Evolutionary conservation across 1,140 invertebrate species (phyloP).

Genomic region (Sitobion miscanthi): DNA sequence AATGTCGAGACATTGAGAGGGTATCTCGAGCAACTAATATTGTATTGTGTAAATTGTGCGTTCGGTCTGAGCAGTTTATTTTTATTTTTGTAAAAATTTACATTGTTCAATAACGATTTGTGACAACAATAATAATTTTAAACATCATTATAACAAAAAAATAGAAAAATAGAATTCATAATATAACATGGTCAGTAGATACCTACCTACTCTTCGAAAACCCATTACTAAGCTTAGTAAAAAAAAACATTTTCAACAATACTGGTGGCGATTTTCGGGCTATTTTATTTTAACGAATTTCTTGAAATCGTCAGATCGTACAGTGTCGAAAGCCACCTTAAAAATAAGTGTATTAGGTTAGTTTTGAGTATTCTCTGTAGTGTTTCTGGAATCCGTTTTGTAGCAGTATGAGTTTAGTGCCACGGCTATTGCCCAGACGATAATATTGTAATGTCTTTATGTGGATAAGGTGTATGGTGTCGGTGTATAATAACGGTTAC

Average conservation of each 20-base stretch:
- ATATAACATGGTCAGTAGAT: neutral
- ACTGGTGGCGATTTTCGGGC: too few relatives aligned
- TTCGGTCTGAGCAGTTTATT: neutral
- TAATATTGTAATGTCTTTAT: neutral
- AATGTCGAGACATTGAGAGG: neutral
- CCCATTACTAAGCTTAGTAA: too few relatives aligned
- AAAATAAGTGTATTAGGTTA: neutral
- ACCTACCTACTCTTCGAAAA: neutral
- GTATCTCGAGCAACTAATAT: neutral
- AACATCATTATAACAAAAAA: too few relatives aligned
- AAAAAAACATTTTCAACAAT: too few relatives aligned
- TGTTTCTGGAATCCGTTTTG: neutral
- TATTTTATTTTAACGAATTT: neutral
- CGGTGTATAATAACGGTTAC: neutral
- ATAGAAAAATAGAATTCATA: neutral
- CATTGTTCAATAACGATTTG: too few relatives aligned
- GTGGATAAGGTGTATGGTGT: neutral
- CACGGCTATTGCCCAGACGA: neutral
- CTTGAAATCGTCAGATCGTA: neutral
- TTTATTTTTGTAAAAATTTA: neutral
- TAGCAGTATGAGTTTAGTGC: neutral
- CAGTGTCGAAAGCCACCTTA: neutral
- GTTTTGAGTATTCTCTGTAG: neutral
- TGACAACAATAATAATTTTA: too few relatives aligned
- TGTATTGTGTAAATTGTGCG: neutral